Evolutionary conservation across 1,140 invertebrate genomes (phyloP), one percentile per base, ranked within the genome.

Genomic region (Nasonia longicornis): DNA sequence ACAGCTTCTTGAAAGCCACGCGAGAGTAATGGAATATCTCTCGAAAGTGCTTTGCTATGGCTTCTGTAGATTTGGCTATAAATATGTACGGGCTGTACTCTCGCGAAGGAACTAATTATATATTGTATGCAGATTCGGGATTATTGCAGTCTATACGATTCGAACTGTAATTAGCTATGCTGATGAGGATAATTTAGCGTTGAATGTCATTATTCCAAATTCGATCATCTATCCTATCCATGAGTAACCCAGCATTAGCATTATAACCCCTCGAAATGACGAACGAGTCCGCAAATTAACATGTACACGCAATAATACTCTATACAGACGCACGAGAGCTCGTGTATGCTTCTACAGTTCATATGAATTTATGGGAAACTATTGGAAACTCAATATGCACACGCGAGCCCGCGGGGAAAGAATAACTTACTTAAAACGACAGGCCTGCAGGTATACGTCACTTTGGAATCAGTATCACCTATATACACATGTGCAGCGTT

Each of bases 401-500:
- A 3, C 52, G 6, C 52, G 14, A 48, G 14, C 52, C 20, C 52
- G 6, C 16, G 52, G 52, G 52, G 16, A n/a, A n/a, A 58, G 16
- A n/a, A 58, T 58, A 58, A 58, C 52, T 58, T 58, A 58, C 52
- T 58, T 58, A 58, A 58, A 58, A 58, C 52, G 52, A 58, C 52
- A 58, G 52, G 20, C 52, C 16, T 58, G 52, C 52, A 58, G 52
- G 52, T 58, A 7, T 20, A 6, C 20, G 16, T 58, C 52, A 16
- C 16, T 58, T 20, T 20, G 16, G 52, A 58, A 58, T 58, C 52
- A 20, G 52, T 20, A 58, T 58, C 52, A n/a, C 52, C 52, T 26
- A 35, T n/a, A n/a, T n/a, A 58, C 52, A 58, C 20, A n/a, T n/a
- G 52, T 7, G 52, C 26, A 26, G 26, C 52, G 4, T 58, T 58